Evolutionary conservation across 2,797 vertebrate species (phyloP).

Genomic region (Allobates femoralis): DNA sequence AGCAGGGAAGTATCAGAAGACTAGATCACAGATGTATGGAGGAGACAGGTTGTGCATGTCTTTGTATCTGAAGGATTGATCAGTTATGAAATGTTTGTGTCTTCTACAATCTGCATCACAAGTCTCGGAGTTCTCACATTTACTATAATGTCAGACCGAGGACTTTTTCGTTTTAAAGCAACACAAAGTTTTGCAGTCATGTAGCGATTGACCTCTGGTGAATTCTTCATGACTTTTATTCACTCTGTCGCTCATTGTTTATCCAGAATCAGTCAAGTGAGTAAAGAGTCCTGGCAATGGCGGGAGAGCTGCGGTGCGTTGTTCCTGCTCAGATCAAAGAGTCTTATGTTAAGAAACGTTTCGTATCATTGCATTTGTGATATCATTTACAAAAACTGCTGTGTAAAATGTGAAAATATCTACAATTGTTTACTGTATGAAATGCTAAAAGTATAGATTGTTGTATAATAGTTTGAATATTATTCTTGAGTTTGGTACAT

Average conservation of each 20-base stretch:
- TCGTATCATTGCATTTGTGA: neutral
- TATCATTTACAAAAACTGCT: neutral
- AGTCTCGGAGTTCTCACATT: neutral
- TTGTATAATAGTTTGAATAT: neutral
- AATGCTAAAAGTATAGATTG: neutral
- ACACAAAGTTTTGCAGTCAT: conserved; percentile 27
- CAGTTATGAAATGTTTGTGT: neutral
- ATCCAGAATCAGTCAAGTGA: conserved; percentile 51
- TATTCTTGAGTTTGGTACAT: neutral
- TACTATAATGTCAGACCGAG: neutral
- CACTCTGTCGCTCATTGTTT: conserved; percentile 50
- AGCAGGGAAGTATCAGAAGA: too few species aligned
- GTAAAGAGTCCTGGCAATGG: conserved; percentile 38
- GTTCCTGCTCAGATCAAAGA: conserved; percentile 10
- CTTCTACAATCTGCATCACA: neutral
- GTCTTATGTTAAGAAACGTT: neutral
- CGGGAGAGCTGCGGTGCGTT: neutral
- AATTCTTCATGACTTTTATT: conserved; percentile 45
- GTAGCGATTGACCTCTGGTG: conserved; percentile 49
- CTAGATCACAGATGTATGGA: too few species aligned
- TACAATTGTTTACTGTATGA: neutral
- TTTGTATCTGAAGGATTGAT: neutral
- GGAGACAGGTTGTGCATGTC: too few species aligned
- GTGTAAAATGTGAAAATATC: neutral
- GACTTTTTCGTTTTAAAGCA: conserved; percentile 23